Conservation (phyloP, 2,888 invertebrate genomes). For the Argyra leucocephala region DNA sequence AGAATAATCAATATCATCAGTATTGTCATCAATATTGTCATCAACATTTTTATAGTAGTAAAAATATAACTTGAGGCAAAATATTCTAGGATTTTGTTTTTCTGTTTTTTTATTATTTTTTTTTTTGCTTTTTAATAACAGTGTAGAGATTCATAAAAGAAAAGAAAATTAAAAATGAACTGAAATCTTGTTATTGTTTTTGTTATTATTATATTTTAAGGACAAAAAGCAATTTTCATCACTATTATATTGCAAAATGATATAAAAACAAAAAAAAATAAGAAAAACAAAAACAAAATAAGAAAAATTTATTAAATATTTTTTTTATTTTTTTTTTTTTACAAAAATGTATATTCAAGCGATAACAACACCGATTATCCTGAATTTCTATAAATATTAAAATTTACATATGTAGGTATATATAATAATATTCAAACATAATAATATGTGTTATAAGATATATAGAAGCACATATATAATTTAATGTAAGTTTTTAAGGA, state of each 20-base stretch:
- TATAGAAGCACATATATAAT: neutral
- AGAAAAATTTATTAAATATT: no score
- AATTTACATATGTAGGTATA: neutral
- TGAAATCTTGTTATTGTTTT: neutral
- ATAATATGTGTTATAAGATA: neutral
- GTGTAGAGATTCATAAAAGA: neutral
- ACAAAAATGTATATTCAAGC: neutral
- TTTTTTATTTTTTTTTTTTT: no score
- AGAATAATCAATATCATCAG: neutral
- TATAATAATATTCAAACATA: no score
- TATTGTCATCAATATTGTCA: neutral
- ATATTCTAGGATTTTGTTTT: no score
- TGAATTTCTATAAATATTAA: neutral
- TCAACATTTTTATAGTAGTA: neutral
- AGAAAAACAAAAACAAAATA: neutral
- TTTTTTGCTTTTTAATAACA: neutral
- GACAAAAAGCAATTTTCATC: neutral
- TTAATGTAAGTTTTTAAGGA: neutral
- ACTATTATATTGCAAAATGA: slow-evolving; percentile 1
- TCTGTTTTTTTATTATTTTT: neutral
- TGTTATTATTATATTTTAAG: neutral
- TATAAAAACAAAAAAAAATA: neutral
- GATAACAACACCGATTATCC: slow-evolving; percentile 4
- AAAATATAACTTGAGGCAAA: neutral
- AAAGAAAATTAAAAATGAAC: neutral